phyloP scores from a whole-genome alignment of 2,888 invertebrate genomes.

The Aspidapion aeneum region DNA sequence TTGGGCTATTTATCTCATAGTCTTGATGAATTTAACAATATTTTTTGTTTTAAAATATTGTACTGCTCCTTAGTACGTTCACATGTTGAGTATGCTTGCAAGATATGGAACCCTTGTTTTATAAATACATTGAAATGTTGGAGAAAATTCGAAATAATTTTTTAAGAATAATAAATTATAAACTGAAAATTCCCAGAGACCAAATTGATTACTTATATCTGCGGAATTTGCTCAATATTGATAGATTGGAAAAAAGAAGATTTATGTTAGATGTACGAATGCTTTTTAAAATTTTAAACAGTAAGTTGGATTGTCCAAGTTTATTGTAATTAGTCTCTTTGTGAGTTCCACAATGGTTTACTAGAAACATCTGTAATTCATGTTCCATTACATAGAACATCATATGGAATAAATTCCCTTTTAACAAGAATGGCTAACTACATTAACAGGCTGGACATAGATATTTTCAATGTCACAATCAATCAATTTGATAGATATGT shows the following conservation, averaged over 20 bases:
- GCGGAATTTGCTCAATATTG: neutral
- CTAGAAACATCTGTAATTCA: neutral
- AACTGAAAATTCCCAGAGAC: neutral
- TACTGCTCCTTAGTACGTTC: neutral
- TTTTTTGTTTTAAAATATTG: neutral
- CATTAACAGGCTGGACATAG: neutral
- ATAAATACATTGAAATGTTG: no score
- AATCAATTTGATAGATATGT: no score
- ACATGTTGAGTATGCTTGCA: neutral
- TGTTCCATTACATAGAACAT: neutral
- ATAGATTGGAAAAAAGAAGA: neutral
- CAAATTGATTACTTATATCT: neutral
- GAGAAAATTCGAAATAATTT: no score
- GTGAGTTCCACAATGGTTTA: neutral
- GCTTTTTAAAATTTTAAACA: neutral
- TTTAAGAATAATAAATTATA: neutral
- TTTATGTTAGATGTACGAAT: neutral
- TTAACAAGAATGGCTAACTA: neutral
- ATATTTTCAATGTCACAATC: neutral
- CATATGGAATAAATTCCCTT: neutral
- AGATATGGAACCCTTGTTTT: neutral
- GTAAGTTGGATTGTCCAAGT: no score
- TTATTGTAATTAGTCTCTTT: neutral
- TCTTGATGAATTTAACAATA: neutral
- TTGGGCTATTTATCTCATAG: neutral